Base-by-base conservation (phyloP, 2,113 vertebrate species). In the Choloepus hoffmanni region DNA sequence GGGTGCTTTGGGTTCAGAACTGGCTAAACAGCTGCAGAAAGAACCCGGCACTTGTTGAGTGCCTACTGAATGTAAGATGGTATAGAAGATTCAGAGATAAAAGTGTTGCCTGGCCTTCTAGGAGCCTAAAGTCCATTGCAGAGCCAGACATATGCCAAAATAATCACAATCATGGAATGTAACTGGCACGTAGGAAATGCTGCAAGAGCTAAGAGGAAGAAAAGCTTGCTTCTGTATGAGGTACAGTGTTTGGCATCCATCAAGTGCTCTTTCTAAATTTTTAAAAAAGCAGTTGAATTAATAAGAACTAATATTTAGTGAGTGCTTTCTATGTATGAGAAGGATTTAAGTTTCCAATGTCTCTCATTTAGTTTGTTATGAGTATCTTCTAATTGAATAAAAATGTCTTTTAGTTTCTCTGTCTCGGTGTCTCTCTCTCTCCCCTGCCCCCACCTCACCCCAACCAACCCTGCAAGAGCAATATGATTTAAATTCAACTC, bases 251-350 rank as follows among this genome's bases (percentile, higher is more conserved):
- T 63, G 62, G 14, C 12, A 60, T 5, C 13, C n/a, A 40, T 55
- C 23, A 73, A 82, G 58, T 84, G 7, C 11, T 83, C 12, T 70
- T 94, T 87, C 63, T 36, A 53, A 84, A 89, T 77, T 62, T 9
- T 77, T 87, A 92, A 48, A 62, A 94, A 70, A 81, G 21, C 24
- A 96, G 21, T 13, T 89, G 19, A 55, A 65, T 82, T 82, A 62
- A 82, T 55, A 96, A 79, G 26, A 83, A 60, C 67, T 88, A 60
- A 60, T 68, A 88, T 85, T 95, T 96, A 50, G 16, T 92, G 45
- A 73, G 48, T 7, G 33, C 62, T 78, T 76, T 74, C 40, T 82
- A 48, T 60, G 18, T 40, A 9, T 90, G 45, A 94, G 30, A 48
- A 81, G 40, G 11, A 81, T 50, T 60, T 53, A 92, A 58, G 21